Conservation (phyloP, 2,113 vertebrate genomes). For the Cyrtonyx montezumae region DNA sequence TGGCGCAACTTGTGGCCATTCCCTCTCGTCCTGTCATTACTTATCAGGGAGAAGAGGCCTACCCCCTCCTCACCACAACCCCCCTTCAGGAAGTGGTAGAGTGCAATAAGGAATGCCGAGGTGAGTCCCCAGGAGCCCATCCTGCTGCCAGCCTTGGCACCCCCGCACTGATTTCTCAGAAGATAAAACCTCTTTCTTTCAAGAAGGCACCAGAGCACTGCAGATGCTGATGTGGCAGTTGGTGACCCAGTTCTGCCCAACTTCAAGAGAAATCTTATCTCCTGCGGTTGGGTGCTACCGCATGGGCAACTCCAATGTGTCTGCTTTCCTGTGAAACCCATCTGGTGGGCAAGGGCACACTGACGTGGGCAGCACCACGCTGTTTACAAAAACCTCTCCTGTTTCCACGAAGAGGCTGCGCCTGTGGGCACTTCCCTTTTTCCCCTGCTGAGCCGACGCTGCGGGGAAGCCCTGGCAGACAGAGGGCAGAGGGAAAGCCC, state of each 20-base stretch:
- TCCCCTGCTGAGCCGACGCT: accelerated
- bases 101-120: too few species aligned
- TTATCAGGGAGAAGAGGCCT: too few species aligned
- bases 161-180: neutral
- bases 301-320: accelerated
- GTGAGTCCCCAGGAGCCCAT: neutral
- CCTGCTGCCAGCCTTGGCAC: accelerated
- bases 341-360: neutral
- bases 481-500: accelerated
- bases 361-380: accelerated
- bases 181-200: neutral
- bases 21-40: too few species aligned
- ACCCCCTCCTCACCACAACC: too few species aligned
- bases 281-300: accelerated
- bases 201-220: neutral
- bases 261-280: neutral
- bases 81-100: too few species aligned
- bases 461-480: neutral
- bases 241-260: neutral
- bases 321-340: neutral
- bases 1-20: too few species aligned
- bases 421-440: neutral
- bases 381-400: accelerated
- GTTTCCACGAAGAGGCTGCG: accelerated
- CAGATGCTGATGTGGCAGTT: neutral